Conservation (phyloP, 2,113 vertebrate species). For the Vanacampus margaritifer region DNA sequence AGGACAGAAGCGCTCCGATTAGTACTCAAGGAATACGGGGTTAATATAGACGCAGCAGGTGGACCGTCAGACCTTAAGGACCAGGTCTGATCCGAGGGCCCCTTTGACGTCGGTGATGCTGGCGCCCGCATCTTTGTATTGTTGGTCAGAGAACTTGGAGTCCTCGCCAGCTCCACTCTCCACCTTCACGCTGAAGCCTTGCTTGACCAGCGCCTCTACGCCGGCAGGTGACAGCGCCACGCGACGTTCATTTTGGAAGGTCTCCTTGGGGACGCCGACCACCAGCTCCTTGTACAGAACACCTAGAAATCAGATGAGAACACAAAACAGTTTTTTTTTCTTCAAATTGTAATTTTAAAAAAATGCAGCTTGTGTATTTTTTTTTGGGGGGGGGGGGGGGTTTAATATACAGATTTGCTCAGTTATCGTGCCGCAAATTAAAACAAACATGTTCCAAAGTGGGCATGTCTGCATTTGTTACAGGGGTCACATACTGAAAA, state of each 20-base stretch:
- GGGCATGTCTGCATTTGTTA: neutral
- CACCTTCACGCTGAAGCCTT: constrained; percentile 71
- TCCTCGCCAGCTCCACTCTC: constrained; percentile 70
- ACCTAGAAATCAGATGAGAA: constrained; percentile 36
- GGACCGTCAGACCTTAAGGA: constrained; percentile 63
- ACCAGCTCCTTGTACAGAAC: constrained; percentile 65
- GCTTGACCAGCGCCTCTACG: constrained; percentile 71
- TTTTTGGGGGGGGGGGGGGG: too few relatives aligned
- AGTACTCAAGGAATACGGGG: too few relatives aligned
- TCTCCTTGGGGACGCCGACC: constrained; percentile 74
- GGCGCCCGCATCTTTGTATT: constrained; percentile 60
- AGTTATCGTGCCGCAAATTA: neutral
- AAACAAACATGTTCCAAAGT: neutral
- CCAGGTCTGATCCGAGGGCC: constrained; percentile 63
- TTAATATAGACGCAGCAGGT: neutral
- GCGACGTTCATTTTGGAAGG: constrained; percentile 59
- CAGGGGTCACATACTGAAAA: too few relatives aligned
- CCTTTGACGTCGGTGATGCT: constrained; percentile 64
- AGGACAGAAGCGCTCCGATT: neutral
- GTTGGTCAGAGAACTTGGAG: constrained; percentile 72
- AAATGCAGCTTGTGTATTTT: too few relatives aligned
- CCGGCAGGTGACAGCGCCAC: constrained; percentile 66
- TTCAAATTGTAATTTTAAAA: too few relatives aligned
- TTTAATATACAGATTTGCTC: neutral
- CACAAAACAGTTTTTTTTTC: too few relatives aligned